Percentiles rank a stretch among this genome's conserved stretches.
These are phyloP conservation scores for Sorex fumeus DNA, from an alignment of 2,113 vertebrate genomes.

Conservation along the genomic window DNA sequence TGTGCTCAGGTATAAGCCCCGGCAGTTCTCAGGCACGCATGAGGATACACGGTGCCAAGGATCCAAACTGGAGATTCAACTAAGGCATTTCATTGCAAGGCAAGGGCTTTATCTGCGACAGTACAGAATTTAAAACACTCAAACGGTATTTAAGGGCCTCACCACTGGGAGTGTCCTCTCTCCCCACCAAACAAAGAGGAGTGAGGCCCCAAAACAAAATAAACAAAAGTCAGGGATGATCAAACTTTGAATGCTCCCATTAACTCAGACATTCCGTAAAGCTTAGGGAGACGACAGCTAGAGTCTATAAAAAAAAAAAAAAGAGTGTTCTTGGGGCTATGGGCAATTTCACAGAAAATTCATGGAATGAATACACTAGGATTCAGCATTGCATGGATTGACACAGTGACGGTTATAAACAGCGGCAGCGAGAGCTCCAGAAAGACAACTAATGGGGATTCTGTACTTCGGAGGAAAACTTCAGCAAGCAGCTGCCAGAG, in stretches of 20 bases:
- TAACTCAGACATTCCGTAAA: constrained; percentile 4
- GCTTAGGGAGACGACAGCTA: constrained; percentile 46
- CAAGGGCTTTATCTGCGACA: too few relatives aligned
- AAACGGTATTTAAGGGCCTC: too few relatives aligned
- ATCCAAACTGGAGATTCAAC: too few relatives aligned
- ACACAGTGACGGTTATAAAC: constrained; percentile 59
- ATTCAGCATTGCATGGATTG: constrained; percentile 32
- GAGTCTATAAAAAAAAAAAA: constrained; percentile 63
- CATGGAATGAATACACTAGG: constrained; percentile 56
- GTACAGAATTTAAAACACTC: too few relatives aligned
- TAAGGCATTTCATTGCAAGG: too few relatives aligned
- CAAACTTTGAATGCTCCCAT: not conserved
- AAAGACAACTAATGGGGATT: constrained; percentile 61
- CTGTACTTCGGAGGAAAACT: constrained; percentile 61
- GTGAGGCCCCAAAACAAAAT: too few relatives aligned
- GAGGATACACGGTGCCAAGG: too few relatives aligned
- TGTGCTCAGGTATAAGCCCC: too few relatives aligned
- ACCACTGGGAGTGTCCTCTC: too few relatives aligned
- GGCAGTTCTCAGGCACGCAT: too few relatives aligned
- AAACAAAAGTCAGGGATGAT: not conserved
- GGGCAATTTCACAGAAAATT: constrained; percentile 66
- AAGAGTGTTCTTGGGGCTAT: constrained; percentile 32
- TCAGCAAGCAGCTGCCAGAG: constrained; percentile 61
- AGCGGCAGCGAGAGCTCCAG: constrained; percentile 42
- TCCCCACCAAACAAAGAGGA: not conserved